These are phyloP conservation scores for Shinisaurus crocodilurus DNA, from an alignment of 2,113 vertebrate genomes.

Conservation along the genomic window DNA sequence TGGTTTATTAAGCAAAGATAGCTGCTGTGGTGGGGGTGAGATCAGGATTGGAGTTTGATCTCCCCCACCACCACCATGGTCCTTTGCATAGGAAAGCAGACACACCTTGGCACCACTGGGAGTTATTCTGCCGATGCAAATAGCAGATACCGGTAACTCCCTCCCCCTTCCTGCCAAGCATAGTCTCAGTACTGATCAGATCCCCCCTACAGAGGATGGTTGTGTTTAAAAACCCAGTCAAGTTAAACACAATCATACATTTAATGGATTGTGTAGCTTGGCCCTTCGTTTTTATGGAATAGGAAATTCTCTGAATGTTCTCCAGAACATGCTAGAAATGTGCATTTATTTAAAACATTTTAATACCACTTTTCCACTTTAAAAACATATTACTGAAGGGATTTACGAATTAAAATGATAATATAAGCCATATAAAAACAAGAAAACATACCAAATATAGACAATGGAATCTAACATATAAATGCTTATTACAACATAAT, in stretches of 20 bases:
- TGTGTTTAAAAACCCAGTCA: not conserved
- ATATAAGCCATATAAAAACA: not conserved
- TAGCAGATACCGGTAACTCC: not conserved
- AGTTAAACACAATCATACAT: not conserved
- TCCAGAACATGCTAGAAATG: not conserved
- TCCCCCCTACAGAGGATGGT: not conserved
- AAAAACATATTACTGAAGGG: not conserved
- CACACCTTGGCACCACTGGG: too few species aligned
- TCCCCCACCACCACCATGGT: too few species aligned
- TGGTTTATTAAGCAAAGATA: too few species aligned
- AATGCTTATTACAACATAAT: too few species aligned
- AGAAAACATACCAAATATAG: not conserved
- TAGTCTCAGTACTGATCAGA: not conserved
- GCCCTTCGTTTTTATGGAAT: not conserved
- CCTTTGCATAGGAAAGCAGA: too few species aligned
- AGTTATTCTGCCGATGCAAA: too few species aligned
- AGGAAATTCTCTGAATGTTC: not conserved
- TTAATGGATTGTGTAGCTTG: not conserved
- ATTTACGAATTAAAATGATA: too few species aligned
- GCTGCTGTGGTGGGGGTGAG: too few species aligned
- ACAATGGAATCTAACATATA: too few species aligned
- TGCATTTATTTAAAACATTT: not conserved
- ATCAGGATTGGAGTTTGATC: too few species aligned
- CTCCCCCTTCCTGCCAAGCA: not conserved
- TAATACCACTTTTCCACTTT: not conserved